Evolutionary conservation across 2,797 vertebrate genomes (phyloP).

Genomic region (Squalus acanthias): DNA sequence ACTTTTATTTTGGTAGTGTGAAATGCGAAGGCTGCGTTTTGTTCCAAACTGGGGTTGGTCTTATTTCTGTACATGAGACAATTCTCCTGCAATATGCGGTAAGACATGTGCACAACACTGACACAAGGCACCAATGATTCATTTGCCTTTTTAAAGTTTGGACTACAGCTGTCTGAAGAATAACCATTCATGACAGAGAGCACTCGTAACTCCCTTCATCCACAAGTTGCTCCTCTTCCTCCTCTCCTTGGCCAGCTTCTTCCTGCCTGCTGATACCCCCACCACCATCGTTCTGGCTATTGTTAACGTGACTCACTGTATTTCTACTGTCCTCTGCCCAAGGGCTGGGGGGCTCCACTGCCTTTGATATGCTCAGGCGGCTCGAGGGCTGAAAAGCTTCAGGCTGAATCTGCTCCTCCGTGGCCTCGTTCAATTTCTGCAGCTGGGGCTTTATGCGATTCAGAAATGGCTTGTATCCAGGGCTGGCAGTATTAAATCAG

Average conservation of each 20-base stretch:
- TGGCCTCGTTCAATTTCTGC: slow-evolving; percentile 75
- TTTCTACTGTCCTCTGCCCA: slow-evolving; percentile 72
- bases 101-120: slow-evolving; percentile 32
- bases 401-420: slow-evolving; percentile 72
- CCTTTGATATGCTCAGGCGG: slow-evolving; percentile 59
- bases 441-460: slow-evolving; percentile 86
- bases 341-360: slow-evolving; percentile 57
- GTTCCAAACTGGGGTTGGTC: background rate
- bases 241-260: slow-evolving; percentile 63
- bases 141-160: slow-evolving; percentile 10
- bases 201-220: slow-evolving; percentile 88
- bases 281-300: slow-evolving; percentile 60
- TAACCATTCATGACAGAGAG: slow-evolving; percentile 60
- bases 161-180: background rate
- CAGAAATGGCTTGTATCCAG: slow-evolving; percentile 94
- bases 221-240: slow-evolving; percentile 66
- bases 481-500: slow-evolving; percentile 55
- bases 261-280: slow-evolving; percentile 54
- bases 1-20: background rate
- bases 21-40: background rate
- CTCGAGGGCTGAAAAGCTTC: slow-evolving; percentile 77
- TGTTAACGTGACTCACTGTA: slow-evolving; percentile 56
- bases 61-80: background rate
- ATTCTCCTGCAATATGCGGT: background rate
- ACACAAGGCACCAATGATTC: slow-evolving; percentile 28